phyloP scores from a whole-genome alignment of 2,113 vertebrate genomes.

The Corythoichthys intestinalis region DNA sequence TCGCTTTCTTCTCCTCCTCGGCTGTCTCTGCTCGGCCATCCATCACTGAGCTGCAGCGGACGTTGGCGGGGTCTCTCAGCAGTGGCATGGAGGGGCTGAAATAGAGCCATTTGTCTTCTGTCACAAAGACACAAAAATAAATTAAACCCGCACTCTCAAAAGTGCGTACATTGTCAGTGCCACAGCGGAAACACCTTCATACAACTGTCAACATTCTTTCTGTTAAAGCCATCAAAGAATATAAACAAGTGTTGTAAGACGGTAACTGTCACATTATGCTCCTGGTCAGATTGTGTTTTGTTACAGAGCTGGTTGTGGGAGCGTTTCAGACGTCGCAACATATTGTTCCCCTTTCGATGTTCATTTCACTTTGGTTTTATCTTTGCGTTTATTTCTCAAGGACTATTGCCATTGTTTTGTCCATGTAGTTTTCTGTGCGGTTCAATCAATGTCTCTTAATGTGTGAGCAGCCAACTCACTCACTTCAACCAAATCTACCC shows the following conservation, averaged over 20 bases:
- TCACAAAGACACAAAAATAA: slow-evolving; percentile 12
- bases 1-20: slow-evolving; percentile 12
- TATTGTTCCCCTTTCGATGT: no score
- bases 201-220: not conserved
- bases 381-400: no score
- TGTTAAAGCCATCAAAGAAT: not conserved
- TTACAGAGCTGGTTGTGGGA: no score
- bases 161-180: slow-evolving; percentile 28
- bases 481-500: no score
- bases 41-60: slow-evolving; percentile 37
- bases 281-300: not conserved
- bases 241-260: not conserved
- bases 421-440: no score
- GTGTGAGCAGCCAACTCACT: no score
- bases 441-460: no score
- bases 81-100: slow-evolving; percentile 30
- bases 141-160: slow-evolving; percentile 33
- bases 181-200: slow-evolving; percentile 10
- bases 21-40: slow-evolving; percentile 24
- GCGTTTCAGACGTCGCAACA: no score
- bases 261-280: not conserved
- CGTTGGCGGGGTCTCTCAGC: slow-evolving; percentile 28
- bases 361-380: no score
- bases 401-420: no score
- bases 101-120: slow-evolving; percentile 39